phyloP scores from a whole-genome alignment of 2,113 vertebrate species.

The Forbesichthys agassizii region DNA sequence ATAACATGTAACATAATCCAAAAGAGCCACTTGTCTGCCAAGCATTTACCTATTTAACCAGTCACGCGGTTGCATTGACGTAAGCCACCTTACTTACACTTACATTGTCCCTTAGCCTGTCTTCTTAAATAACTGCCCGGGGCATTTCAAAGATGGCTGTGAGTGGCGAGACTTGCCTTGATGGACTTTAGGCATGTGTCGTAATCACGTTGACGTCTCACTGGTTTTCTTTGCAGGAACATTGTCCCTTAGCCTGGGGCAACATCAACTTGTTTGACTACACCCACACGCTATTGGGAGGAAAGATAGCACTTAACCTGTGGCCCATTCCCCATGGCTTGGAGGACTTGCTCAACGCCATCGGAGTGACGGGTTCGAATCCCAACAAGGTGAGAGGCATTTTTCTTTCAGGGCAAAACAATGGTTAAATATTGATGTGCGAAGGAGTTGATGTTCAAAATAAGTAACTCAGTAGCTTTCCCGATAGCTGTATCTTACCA shows the following conservation, averaged over 20 bases:
- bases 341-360: slow-evolving; percentile 96
- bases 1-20: too few relatives aligned
- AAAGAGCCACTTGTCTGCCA: too few relatives aligned
- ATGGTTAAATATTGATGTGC: not conserved
- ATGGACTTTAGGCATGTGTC: too few relatives aligned
- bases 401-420: not conserved
- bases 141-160: too few relatives aligned
- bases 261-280: slow-evolving; percentile 99
- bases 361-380: slow-evolving; percentile 96
- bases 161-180: too few relatives aligned
- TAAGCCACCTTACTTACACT: too few relatives aligned
- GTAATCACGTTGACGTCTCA: slow-evolving; percentile 10
- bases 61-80: too few relatives aligned
- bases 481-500: not conserved
- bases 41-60: too few relatives aligned
- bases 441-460: not conserved
- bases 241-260: slow-evolving; percentile 97
- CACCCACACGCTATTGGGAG: slow-evolving; percentile 94
- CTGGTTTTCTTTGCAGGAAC: slow-evolving; percentile 80
- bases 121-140: too few relatives aligned
- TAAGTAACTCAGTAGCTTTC: not conserved
- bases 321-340: slow-evolving; percentile 98
- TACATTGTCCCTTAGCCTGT: slow-evolving; percentile 93
- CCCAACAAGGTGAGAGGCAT: slow-evolving; percentile 88
- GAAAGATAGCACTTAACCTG: slow-evolving; percentile 98